Evolutionary conservation across 2,113 vertebrate genomes (phyloP), one percentile per base, ranked within the genome.

Genomic region (Cynocephalus volans): DNA sequence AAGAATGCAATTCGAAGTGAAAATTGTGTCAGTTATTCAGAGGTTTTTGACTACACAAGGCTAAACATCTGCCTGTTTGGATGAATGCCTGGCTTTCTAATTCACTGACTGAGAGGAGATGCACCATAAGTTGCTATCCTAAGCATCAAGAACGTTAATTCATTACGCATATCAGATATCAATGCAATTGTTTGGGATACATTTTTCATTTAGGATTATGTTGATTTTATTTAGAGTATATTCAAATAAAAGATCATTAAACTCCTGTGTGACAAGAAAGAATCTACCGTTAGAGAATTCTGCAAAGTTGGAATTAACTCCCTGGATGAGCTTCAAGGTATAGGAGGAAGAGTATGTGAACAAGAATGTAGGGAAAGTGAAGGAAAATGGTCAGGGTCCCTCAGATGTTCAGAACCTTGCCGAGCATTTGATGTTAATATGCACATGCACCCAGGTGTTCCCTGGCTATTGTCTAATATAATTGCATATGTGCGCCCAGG

Each of bases 141-240:
- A 65, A 77, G 83, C 92, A 72, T 88, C 60, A 93, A 72, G 69
- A 95, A 81, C 9, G n/a, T 83, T 95, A 91, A 96, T 83, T 96
- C 17, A 72, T 77, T 87, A 80, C 64, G 79, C 26, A 31, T 54
- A 73, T 89, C 82, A 88, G 83, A 84, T 67, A 92, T 65, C 36
- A 41, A 72, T 31, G 18, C 7, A 80, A 79, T 94, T 96, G 18
- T 91, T 92, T 97, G 45, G 48, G 64, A 50, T 96, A 73, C 7
- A 93, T 82, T 95, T 91, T 93, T 95, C 79, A 97, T 87, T 31
- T 93, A 95, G 97, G 89, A 96, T 95, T 97, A 97, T 52, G 45
- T 84, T 97, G 86, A 97, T 83, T 97, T 96, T 95, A 90, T 96
- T 96, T 96, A 67, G 24, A 96, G 96, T 90, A 90, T 28, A 92